phyloP scores from a whole-genome alignment of 1,140 invertebrate species.

The Cheumatopsyche charites region DNA sequence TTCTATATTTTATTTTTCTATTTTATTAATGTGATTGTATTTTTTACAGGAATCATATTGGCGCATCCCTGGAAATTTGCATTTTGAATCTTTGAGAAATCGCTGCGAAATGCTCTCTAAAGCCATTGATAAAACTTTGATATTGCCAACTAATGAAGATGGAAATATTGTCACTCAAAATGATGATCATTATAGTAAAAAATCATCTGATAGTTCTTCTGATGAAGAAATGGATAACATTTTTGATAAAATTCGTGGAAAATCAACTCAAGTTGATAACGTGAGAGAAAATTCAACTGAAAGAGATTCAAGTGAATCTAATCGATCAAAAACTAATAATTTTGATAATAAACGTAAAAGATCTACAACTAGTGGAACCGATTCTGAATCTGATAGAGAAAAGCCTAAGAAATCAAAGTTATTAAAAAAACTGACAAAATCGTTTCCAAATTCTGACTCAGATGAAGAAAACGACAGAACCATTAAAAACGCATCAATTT shows the following conservation, averaged over 20 bases:
- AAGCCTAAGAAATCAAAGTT: neutral
- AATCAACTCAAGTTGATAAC: neutral
- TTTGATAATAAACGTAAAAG: slow-evolving; percentile 19
- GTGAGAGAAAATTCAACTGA: neutral
- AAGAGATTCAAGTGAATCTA: neutral
- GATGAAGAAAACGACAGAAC: neutral
- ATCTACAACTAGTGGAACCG: neutral
- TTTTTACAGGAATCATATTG: slow-evolving; percentile 43
- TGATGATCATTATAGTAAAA: neutral
- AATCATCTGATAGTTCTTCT: slow-evolving; percentile 16
- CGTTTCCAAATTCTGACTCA: neutral
- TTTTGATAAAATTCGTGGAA: slow-evolving; percentile 38
- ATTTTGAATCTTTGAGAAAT: slow-evolving; percentile 43
- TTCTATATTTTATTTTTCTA: neutral
- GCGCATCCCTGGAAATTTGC: slow-evolving; percentile 43
- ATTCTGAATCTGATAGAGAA: neutral
- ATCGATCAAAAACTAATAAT: neutral
- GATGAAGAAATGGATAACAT: slow-evolving; percentile 44
- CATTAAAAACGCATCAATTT: no score
- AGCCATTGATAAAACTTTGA: slow-evolving; percentile 43
- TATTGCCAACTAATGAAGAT: slow-evolving; percentile 30
- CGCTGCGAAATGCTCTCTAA: slow-evolving; percentile 40
- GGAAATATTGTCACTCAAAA: neutral
- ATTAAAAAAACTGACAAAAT: neutral
- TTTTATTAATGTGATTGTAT: neutral